These are phyloP conservation scores for Camelus bactrianus DNA, from an alignment of 2,113 vertebrate genomes.

Conservation along the genomic window DNA sequence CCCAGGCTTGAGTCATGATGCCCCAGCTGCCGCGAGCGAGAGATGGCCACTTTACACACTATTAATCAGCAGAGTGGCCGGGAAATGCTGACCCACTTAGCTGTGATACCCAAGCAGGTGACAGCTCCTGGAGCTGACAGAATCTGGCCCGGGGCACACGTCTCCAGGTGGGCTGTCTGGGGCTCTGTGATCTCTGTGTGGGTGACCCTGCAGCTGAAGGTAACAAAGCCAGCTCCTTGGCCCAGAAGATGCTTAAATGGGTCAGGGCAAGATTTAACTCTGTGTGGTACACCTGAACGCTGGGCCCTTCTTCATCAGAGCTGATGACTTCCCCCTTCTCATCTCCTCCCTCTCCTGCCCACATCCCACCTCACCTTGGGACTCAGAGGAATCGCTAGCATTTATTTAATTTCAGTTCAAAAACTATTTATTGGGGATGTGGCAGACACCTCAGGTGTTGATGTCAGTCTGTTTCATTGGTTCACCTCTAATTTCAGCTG, in stretches of 20 bases:
- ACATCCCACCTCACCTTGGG: background rate
- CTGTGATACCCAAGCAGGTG: background rate
- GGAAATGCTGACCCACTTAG: slow-evolving; percentile 19
- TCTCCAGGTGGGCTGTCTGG: fast-evolving
- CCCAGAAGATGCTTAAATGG: background rate
- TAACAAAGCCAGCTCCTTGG: background rate
- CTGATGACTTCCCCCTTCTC: background rate
- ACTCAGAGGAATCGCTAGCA: background rate
- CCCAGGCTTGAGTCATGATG: background rate
- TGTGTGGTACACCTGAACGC: background rate
- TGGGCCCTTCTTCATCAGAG: background rate
- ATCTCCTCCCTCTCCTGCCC: background rate
- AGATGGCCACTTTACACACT: background rate
- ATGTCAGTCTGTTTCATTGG: background rate
- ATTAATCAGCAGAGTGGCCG: slow-evolving; percentile 16
- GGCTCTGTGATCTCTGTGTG: slow-evolving; percentile 1
- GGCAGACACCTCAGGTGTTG: background rate
- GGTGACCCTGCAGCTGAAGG: background rate
- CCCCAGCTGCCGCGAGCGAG: background rate
- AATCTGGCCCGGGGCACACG: background rate
- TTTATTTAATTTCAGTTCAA: background rate
- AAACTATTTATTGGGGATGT: background rate
- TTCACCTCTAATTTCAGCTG: background rate
- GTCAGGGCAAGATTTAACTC: background rate
- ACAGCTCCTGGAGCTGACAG: background rate